Percentiles rank a stretch among this genome's conserved stretches.
Evolutionary conservation across 2,797 vertebrate genomes (phyloP).

Genomic region (Crocidura indochinensis): DNA sequence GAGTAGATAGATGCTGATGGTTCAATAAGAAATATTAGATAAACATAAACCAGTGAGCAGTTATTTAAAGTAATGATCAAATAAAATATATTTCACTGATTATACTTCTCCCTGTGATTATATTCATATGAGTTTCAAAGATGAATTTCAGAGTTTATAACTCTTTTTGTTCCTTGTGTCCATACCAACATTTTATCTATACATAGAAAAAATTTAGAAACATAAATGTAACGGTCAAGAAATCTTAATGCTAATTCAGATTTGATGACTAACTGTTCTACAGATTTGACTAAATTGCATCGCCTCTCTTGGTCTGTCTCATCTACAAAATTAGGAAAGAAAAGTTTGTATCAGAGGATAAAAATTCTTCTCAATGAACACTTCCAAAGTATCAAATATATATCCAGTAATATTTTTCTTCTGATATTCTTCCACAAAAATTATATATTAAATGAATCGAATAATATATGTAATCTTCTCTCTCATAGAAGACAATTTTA

Average conservation of each 20-base stretch:
- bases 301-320: not conserved
- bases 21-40: constrained; percentile 14
- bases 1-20: not conserved
- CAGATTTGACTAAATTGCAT: not conserved
- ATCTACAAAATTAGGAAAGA: not conserved
- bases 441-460: no score
- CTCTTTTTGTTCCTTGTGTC: no score
- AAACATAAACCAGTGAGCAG: constrained; percentile 3
- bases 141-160: no score
- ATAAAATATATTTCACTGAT: not conserved
- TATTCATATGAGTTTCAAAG: not conserved
- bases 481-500: no score
- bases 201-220: no score
- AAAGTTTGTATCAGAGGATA: not conserved
- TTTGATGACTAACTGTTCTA: no score
- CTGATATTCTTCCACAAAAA: no score
- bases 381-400: not conserved
- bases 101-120: not conserved
- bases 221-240: no score
- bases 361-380: not conserved
- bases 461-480: no score
- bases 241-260: no score
- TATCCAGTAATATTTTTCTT: no score
- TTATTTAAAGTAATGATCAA: not conserved
- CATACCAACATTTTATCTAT: no score